Base-by-base conservation (phyloP, 1,140 invertebrate genomes). In the Antheraea mylitta region DNA sequence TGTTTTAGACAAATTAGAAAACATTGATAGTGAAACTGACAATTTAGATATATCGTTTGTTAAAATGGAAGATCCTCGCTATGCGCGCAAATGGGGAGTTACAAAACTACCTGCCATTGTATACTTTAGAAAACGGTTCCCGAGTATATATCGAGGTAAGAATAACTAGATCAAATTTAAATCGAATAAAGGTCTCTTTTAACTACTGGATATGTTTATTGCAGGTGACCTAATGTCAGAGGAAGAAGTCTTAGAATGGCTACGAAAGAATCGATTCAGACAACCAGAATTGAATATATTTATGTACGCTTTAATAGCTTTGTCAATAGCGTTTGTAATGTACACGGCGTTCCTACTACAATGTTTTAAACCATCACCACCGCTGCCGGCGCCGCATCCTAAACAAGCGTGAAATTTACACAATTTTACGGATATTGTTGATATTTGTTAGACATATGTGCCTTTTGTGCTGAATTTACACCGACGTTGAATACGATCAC, bases 41-140 rank as follows among this genome's bases (percentile, higher is more conserved):
- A 97, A 98, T 92, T 94, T 99, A 78, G 97, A 98, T 78, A 98
- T 99, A 64, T 98, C 97, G 3, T 98, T 99, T 91, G 97, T 99
- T 0, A 98, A 98, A 92, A 98, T 99, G 95, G 95, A 96, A 30
- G 98, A 99, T 89, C 94, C 96, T 0, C 94, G 97, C 61, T 98
- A 98, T 87, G 98, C 98, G 10, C 94, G 97, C 63, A 98, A 98
- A 91, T 99, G 97, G 96, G 98, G 98, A n/a, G 97, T 99, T 9
- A 97, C 96, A 3, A 97, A 97, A 90, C 91, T 98, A 70, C 98
- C 97, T 18, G 96, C 98, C 2, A 95, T 99, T 67, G 98, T 98
- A 6, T 98, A 98, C 82, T 99, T 98, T 89, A 94, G 98, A n/a
- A 96, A 97, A 85, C 94, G 97, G 79, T 99, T 99, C 88, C 98